Conservation (phyloP, 2,797 vertebrate genomes). For the Sitta carolinensis region DNA sequence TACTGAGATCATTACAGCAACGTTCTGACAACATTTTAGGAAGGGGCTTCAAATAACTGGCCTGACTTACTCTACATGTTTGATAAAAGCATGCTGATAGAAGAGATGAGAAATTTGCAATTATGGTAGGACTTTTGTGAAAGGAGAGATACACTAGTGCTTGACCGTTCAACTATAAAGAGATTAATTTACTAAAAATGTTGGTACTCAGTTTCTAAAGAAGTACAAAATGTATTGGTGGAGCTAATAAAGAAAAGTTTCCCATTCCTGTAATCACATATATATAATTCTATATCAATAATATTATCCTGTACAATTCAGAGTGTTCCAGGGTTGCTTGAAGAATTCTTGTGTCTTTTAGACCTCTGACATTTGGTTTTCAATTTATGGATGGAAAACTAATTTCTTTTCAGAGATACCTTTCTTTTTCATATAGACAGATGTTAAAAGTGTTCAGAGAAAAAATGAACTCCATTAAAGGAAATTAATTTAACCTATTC, state of each 20-base stretch:
- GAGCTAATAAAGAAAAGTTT: background rate
- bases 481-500: background rate
- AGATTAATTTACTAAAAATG: background rate
- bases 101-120: background rate
- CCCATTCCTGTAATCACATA: background rate
- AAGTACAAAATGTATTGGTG: background rate
- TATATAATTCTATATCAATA: background rate
- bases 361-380: background rate
- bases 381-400: background rate
- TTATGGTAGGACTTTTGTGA: background rate
- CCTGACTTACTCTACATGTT: background rate
- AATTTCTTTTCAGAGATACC: background rate
- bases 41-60: background rate
- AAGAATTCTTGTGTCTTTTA: background rate
- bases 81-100: background rate
- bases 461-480: background rate
- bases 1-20: background rate
- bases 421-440: background rate
- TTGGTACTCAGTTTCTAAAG: background rate
- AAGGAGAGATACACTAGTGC: background rate
- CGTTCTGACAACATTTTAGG: background rate
- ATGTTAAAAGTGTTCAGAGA: background rate
- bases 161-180: background rate
- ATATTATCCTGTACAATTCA: background rate
- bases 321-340: background rate